Evolutionary conservation across 2,888 invertebrate species (phyloP), one percentile per base, ranked within the genome.

Genomic region (Ommatoiulus sabulosus): DNA sequence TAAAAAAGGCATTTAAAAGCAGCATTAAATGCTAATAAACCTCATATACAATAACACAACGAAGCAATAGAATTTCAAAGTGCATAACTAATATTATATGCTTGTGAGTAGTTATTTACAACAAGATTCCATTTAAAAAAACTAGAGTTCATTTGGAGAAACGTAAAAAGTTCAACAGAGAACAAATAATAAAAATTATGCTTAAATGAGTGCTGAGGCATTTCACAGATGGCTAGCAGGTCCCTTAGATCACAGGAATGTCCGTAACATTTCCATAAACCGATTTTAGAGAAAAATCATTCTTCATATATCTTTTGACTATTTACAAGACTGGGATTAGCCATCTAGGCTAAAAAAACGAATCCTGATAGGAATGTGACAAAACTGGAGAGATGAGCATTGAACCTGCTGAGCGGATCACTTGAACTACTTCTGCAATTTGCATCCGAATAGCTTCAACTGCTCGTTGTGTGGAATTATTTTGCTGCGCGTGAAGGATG

Each of bases 351-450:
- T 46, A 88, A 43, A 88, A 84, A 20, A 88, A 84, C 44, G 88
- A 80, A 44, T 88, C 63, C 15, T 20, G 24, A 35, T 44, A 20
- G 24, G n/a, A 44, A 15, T 43, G 85, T 20, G 88, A 84, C 24
- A 88, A 44, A 44, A 85, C 52, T 46, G 88, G 17, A 52, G 35
- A 20, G 72, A 88, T 88, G 52, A 89, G 89, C 84, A 90, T 85
- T n/a, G 35, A 86, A 20, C 88, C 85, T 15, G 88, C 90, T n/a
- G 85, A 24, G 43, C 87, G 46, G 12, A 90, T 24, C 24, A 88
- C 89, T 44, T 90, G 86, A 24, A 90, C 86, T n/a, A 88, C 89
- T 86, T 88, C 85, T 20, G 88, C 84, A 15, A 90, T 85, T 86
- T 89, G 86, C 43, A 85, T 20, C 6, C 52, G 52, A 35, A 88